Evolutionary conservation across 2,797 vertebrate genomes (phyloP), one percentile per base, ranked within the genome.

Genomic region (Cuculus canorus): DNA sequence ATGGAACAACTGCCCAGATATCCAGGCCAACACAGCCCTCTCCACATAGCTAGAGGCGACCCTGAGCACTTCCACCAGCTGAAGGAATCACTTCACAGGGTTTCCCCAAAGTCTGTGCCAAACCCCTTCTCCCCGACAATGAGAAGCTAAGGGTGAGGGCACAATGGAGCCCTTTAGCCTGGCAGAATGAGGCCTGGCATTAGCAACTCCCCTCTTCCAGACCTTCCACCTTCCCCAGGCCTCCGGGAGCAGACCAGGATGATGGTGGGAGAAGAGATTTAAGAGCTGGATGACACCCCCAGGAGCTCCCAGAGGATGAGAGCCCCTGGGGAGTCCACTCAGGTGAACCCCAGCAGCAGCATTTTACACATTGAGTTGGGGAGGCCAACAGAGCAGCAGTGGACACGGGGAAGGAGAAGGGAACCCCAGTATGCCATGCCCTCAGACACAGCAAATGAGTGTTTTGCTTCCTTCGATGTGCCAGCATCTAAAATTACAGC

Each of bases 291-390:
- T 35, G 28, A 30, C 12, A n/a, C 16, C 65, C 30, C 32, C 33
- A 37, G 57, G 43, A 81, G 41, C 39, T n/a, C n/a, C 15, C n/a
- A 35, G 25, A 68, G 23, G 63, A 54, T 0, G 3, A 57, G 18
- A 79, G n/a, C 11, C 39, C 37, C 0, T 0, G 17, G 17, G 16
- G 7, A 39, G 17, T 17, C 48, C 33, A 5, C 14, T 8, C 43
- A 18, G 24, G 28, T 17, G 79, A 90, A 39, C 3, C 19, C 71
- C 77, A 61, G 66, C 24, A 52, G 86, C 59, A 72, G 66, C 3
- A 1, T 35, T 63, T 19, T 17, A 41, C n/a, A 9, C 0, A 5
- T 3, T 0, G 1, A 22, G 23, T 0, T 24, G 43, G 54, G 52
- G 50, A 52, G 10, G 33, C 18, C 85, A 18, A 60, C 0, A 18